Conservation (phyloP, 2,888 invertebrate species). For the Chrysopilus asiliformis region DNA sequence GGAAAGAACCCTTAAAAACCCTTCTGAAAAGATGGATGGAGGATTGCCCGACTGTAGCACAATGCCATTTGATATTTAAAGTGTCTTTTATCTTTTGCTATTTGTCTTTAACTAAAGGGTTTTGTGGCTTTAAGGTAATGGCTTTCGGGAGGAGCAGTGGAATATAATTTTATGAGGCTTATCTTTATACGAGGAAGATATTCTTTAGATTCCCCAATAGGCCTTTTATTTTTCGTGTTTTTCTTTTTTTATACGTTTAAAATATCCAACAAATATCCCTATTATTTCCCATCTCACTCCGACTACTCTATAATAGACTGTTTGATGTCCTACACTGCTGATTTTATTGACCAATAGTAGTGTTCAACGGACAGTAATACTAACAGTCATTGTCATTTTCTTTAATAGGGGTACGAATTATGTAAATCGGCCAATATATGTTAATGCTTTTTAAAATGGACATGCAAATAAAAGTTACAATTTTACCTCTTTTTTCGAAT, state of each 20-base stretch:
- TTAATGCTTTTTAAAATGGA: too few species aligned
- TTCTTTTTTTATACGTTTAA: not conserved
- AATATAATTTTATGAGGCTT: not conserved
- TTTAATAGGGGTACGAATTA: not conserved
- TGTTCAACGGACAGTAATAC: not conserved
- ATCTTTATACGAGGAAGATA: not conserved
- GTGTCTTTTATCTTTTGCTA: slow-evolving; percentile 2
- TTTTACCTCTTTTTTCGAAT: too few species aligned
- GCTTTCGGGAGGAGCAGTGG: not conserved
- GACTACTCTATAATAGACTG: not conserved
- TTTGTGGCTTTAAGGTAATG: slow-evolving; percentile 1
- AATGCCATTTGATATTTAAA: slow-evolving; percentile 1
- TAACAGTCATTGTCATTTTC: not conserved
- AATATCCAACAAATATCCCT: too few species aligned
- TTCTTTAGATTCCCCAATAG: not conserved
- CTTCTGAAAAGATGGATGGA: not conserved
- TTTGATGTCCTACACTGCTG: not conserved
- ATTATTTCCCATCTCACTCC: too few species aligned
- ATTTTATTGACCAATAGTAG: not conserved
- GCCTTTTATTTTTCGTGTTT: not conserved
- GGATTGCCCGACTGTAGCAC: not conserved
- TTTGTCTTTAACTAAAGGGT: slow-evolving; percentile 2
- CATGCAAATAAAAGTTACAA: too few species aligned
- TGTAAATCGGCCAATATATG: not conserved
- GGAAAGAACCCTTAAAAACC: not conserved